phyloP scores from a whole-genome alignment of 1,140 invertebrate species.

The Drosophila nigrodunni region DNA sequence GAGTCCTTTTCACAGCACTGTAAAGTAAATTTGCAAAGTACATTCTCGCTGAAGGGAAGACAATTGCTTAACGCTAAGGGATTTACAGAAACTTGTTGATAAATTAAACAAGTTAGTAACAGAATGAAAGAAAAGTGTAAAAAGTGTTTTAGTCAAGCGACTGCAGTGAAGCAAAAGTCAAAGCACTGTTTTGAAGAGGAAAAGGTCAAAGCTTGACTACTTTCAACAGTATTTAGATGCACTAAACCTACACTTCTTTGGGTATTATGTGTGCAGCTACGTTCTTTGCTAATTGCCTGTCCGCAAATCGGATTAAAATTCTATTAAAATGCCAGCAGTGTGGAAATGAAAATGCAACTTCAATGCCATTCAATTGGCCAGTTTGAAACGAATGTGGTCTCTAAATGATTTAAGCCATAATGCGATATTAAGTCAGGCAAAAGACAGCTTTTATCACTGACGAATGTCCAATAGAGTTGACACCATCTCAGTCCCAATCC shows the following conservation, averaged over 20 bases:
- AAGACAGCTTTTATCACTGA: neutral
- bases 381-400: constrained; percentile 49
- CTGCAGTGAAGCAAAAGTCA: too few relatives aligned
- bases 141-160: too few relatives aligned
- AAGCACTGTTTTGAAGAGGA: too few relatives aligned
- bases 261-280: constrained; percentile 9
- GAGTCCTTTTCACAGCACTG: too few relatives aligned
- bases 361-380: constrained; percentile 40
- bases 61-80: too few relatives aligned
- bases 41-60: too few relatives aligned
- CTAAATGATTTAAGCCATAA: constrained; percentile 68
- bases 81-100: too few relatives aligned
- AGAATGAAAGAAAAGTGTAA: too few relatives aligned
- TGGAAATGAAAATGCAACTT: constrained; percentile 36
- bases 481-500: constrained; percentile 38
- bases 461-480: neutral
- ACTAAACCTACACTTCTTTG: neutral
- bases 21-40: too few relatives aligned
- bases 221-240: too few relatives aligned
- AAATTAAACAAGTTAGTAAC: too few relatives aligned
- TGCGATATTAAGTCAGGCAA: neutral
- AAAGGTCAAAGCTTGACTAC: too few relatives aligned
- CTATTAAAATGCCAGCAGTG: constrained; percentile 44
- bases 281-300: constrained; percentile 49
- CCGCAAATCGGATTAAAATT: constrained; percentile 57